Percentiles rank a stretch among this genome's conserved stretches.
Conservation (phyloP, 92 coral and sea anemone genomes). For the Porites lobata region DNA sequence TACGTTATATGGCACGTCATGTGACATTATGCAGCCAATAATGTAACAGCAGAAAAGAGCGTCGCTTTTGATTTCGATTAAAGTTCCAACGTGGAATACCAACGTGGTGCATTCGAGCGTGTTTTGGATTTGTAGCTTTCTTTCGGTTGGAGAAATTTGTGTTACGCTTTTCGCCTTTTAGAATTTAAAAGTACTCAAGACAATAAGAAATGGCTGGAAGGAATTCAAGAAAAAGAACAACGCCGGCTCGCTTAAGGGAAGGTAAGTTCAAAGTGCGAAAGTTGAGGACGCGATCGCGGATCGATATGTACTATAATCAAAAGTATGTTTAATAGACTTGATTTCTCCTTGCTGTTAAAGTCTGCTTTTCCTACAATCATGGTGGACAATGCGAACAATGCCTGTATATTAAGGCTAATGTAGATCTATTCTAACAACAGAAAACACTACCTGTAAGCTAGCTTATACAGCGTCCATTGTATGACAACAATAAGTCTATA, state of each 20-base stretch:
- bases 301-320: neutral
- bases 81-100: neutral
- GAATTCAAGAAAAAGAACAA: slow-evolving; percentile 6
- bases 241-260: slow-evolving; percentile 21
- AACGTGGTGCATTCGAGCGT: neutral
- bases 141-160: neutral
- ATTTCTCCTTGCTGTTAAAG: too few relatives aligned
- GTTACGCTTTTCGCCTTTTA: neutral
- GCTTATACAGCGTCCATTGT: too few relatives aligned
- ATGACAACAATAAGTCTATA: too few relatives aligned
- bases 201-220: slow-evolving; percentile 10
- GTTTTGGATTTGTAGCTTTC: neutral
- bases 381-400: too few relatives aligned
- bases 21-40: neutral
- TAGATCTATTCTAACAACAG: too few relatives aligned
- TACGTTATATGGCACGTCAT: too few relatives aligned
- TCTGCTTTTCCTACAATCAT: too few relatives aligned
- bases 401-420: too few relatives aligned
- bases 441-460: too few relatives aligned
- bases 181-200: neutral
- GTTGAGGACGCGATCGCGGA: neutral
- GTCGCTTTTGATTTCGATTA: slow-evolving; percentile 3
- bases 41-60: neutral
- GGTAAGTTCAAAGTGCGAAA: neutral
- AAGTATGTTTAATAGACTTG: too few relatives aligned